Percentiles rank a stretch among this genome's conserved stretches.
Conservation (phyloP, 2,797 vertebrate genomes). For the Cephalopachus bancanus region DNA sequence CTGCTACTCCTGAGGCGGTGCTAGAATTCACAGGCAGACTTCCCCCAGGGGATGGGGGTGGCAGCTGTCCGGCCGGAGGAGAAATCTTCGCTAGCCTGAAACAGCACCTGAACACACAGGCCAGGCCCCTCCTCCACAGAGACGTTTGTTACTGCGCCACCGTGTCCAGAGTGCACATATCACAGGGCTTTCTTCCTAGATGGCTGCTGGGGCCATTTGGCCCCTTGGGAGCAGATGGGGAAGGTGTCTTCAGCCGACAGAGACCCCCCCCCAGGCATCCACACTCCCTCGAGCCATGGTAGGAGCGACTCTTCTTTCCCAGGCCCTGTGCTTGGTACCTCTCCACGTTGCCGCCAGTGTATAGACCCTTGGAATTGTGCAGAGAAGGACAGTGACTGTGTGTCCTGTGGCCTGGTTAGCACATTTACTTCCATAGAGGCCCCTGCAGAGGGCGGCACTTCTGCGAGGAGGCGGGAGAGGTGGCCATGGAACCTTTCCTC, state of each 20-base stretch:
- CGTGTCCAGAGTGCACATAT: background rate
- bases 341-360: no score
- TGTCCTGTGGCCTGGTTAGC: background rate
- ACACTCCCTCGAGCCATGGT: no score
- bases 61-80: slow-evolving; percentile 10
- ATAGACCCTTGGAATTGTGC: background rate
- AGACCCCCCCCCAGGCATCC: no score
- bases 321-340: no score
- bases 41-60: background rate
- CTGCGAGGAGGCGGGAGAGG: background rate
- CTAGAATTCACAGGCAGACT: no score
- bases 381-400: background rate
- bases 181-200: background rate
- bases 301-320: background rate
- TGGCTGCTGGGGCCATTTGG: slow-evolving; percentile 27
- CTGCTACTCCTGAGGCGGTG: no score
- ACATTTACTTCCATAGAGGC: no score
- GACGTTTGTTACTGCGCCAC: background rate
- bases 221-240: no score
- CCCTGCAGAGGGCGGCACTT: background rate
- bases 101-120: slow-evolving; percentile 65
- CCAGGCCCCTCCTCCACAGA: background rate
- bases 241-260: no score
- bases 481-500: background rate
- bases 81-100: slow-evolving; percentile 45